These are phyloP conservation scores for Kryptopterus vitreolus DNA, from an alignment of 2,797 vertebrate species.

Conservation along the genomic window DNA sequence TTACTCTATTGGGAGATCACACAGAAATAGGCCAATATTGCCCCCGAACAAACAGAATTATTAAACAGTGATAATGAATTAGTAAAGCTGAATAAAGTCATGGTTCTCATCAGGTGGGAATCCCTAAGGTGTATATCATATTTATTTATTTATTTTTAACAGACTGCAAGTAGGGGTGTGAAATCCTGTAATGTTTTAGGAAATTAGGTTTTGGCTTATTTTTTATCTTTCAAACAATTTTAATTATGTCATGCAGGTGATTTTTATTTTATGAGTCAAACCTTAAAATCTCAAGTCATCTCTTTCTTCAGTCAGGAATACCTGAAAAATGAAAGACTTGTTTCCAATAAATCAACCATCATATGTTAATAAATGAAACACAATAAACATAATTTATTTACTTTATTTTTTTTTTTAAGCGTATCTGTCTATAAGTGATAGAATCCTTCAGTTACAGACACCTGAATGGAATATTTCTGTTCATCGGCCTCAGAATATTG, in stretches of 20 bases:
- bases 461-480: neutral
- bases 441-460: conserved; percentile 4
- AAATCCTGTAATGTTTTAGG: neutral
- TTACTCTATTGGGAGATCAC: conserved; percentile 37
- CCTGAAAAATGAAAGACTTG: too few species aligned
- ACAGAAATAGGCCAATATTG: conserved; percentile 33
- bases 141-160: neutral
- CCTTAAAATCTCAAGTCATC: neutral
- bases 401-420: too few species aligned
- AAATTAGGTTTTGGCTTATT: too few species aligned
- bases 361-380: neutral
- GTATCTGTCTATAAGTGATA: neutral
- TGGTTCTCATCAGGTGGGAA: conserved; percentile 3
- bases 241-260: neutral
- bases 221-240: neutral
- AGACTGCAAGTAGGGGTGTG: conserved; percentile 6
- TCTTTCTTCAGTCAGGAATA: too few species aligned
- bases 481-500: neutral
- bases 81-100: conserved; percentile 40
- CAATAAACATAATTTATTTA: too few species aligned
- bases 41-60: conserved; percentile 28
- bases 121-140: neutral
- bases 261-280: neutral
- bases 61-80: conserved; percentile 46
- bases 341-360: neutral